Percentiles rank a stretch among this genome's conserved stretches.
phyloP scores from a whole-genome alignment of 2,888 invertebrate genomes.

The Dilophus febrilis region DNA sequence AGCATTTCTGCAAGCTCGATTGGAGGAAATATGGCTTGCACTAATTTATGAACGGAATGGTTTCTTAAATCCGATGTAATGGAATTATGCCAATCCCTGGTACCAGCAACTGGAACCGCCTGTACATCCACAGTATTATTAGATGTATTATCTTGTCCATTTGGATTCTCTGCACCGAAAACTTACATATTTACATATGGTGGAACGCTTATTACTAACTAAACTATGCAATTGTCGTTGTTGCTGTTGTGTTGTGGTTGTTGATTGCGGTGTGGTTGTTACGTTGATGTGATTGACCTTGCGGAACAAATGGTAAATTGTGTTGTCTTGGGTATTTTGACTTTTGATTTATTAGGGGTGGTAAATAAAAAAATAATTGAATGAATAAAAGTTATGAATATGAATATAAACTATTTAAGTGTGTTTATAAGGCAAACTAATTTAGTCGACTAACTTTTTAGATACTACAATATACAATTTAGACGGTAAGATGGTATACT shows the following conservation, averaged over 20 bases:
- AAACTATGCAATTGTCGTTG: conserved; percentile 12
- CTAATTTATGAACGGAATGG: conserved; percentile 97
- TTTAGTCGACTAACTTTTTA: too few species aligned
- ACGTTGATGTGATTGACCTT: conserved; percentile 7
- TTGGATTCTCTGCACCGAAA: conserved; percentile 20
- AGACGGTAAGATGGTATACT: too few species aligned
- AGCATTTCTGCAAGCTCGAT: conserved; percentile 92
- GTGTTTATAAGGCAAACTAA: too few species aligned
- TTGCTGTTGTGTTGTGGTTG: conserved; percentile 18
- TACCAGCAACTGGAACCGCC: conserved; percentile 64
- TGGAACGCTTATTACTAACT: conserved; percentile 26
- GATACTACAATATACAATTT: too few species aligned
- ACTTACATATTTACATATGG: conserved; percentile 26
- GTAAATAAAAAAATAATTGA: too few species aligned
- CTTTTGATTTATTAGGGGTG: too few species aligned
- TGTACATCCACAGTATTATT: conserved; percentile 33
- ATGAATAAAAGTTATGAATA: too few species aligned
- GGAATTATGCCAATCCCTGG: conserved; percentile 94
- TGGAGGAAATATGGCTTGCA: conserved; percentile 98
- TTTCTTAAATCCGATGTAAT: conserved; percentile 95
- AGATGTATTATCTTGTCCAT: conserved; percentile 22
- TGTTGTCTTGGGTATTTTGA: background rate
- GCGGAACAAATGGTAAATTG: too few species aligned
- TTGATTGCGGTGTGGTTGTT: conserved; percentile 13
- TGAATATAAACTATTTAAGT: too few species aligned